Evolutionary conservation across 2,888 invertebrate species (phyloP).

Genomic region (Dione juno): DNA sequence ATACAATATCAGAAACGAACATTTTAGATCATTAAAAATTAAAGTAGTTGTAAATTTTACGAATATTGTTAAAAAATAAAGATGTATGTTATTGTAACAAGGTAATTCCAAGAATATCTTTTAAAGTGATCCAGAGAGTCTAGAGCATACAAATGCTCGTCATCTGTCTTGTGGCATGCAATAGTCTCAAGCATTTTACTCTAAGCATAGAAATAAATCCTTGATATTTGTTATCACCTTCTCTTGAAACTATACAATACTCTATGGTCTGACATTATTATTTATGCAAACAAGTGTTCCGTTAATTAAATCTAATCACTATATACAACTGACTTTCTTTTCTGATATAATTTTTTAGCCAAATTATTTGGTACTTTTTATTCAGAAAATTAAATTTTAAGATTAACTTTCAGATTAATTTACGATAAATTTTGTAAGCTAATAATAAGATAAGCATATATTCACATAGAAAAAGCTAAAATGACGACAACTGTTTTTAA

Average conservation of each 20-base stretch:
- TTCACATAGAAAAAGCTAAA: too few relatives aligned
- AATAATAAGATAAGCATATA: too few relatives aligned
- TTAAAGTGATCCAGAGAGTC: conserved; percentile 18
- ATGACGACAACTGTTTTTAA: too few relatives aligned
- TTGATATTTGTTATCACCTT: conserved; percentile 16
- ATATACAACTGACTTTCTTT: background rate
- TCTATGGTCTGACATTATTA: background rate
- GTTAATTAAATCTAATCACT: background rate
- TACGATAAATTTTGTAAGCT: too few relatives aligned
- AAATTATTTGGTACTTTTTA: too few relatives aligned
- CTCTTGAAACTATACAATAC: background rate
- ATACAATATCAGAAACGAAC: too few relatives aligned
- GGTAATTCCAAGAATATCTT: conserved; percentile 21
- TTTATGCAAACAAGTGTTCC: conserved; percentile 1
- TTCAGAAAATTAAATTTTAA: too few relatives aligned
- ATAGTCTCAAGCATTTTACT: conserved; percentile 23
- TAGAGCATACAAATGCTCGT: conserved; percentile 15
- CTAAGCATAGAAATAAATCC: conserved; percentile 23
- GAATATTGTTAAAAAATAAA: background rate
- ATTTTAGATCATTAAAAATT: too few relatives aligned
- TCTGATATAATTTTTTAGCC: background rate
- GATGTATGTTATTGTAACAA: conserved; percentile 5
- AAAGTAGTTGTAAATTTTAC: too few relatives aligned
- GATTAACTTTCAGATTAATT: too few relatives aligned
- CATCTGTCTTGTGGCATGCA: conserved; percentile 24